Base-by-base conservation (phyloP, 2,113 vertebrate genomes). In the Myiagra hebetior region DNA sequence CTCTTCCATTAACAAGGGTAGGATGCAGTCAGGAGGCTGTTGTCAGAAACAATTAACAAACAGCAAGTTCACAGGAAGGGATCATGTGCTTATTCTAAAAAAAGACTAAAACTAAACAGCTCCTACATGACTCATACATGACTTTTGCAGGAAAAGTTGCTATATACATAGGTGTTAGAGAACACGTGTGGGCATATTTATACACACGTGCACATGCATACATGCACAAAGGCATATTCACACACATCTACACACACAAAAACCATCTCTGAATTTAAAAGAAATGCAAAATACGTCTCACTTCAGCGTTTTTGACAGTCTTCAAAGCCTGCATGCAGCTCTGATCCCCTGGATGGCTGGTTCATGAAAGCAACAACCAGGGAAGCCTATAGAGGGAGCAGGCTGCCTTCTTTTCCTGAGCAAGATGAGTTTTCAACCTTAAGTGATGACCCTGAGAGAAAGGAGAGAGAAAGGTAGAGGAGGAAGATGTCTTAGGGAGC, bases 311-410 rank as follows among this genome's bases (percentile, higher is more conserved):
- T 63, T 47, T 65, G 11, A 28, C 49, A 44, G 41, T 41, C 47
- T 78, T 59, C 60, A 53, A 42, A 70, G 22, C n/a, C 49, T n/a
- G 41, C 14, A 3, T 4, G 31, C 56, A 27, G 49, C 46, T 30
- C 49, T 33, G 26, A 30, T 42, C 3, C 30, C 9, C 27, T 14
- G 30, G 8, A 26, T 10, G 44, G 37, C 30, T 13, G 3, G 21
- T 6, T 83, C 21, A 2, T 6, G 35, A 10, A 3, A 72, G 88
- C 90, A 91, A 62, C 73, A 42, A 75, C 44, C 53, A 49, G 28
- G 30, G 59, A 69, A 91, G 62, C 96, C 96, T 73, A 73, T 39
- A 97, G 93, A 94, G 96, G 96, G 94, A 94, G 92, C 60, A 97
- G 80, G 89, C 53, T 2, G 1, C 85, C 88, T 70, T 68, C 93